These are phyloP conservation scores for Sula dactylatra DNA, from an alignment of 2,113 vertebrate genomes.

Conservation along the genomic window DNA sequence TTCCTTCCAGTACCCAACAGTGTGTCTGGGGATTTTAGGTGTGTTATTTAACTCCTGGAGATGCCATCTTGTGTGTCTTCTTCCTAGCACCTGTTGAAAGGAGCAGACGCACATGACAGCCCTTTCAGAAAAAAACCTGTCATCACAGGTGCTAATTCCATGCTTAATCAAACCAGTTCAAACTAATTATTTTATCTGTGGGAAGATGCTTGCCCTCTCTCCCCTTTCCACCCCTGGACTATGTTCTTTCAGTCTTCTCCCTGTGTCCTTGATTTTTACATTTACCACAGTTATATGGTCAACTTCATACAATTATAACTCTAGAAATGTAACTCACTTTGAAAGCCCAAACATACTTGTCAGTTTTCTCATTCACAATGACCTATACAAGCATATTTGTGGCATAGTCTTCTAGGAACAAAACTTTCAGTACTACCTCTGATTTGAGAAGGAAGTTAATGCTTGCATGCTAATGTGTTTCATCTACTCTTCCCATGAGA, in stretches of 20 bases:
- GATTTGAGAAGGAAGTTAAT: neutral
- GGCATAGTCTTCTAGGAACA: neutral
- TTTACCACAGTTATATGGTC: neutral
- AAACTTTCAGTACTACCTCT: neutral
- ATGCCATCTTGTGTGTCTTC: neutral
- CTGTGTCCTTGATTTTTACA: neutral
- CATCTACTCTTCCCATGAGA: neutral
- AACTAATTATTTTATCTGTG: neutral
- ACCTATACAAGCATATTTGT: neutral
- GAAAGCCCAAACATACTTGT: neutral
- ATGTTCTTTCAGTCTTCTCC: neutral
- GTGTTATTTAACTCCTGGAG: neutral
- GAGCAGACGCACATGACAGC: neutral
- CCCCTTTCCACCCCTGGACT: neutral
- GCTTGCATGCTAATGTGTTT: neutral
- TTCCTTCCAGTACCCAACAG: neutral
- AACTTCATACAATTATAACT: neutral
- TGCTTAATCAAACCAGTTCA: neutral
- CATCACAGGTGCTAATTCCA: neutral
- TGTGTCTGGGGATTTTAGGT: neutral
- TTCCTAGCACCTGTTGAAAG: neutral
- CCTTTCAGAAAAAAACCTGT: neutral
- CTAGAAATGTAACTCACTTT: neutral
- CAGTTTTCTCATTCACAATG: neutral
- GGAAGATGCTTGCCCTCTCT: neutral